Conservation (phyloP, 2,888 invertebrate species). For the Thereva unica region DNA sequence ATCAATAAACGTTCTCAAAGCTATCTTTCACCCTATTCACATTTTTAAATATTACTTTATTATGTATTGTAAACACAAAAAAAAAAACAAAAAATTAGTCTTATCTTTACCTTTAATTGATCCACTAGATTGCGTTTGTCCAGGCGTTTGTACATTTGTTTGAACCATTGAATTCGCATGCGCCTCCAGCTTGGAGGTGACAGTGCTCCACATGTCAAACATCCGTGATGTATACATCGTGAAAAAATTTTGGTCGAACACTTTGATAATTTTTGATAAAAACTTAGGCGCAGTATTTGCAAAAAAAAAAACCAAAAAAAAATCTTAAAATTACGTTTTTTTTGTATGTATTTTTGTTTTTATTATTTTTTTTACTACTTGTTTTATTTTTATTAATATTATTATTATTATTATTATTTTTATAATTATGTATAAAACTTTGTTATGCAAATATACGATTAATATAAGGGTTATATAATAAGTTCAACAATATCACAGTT, state of each 20-base stretch:
- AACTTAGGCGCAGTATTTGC: too few species aligned
- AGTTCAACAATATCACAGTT: conserved; percentile 43
- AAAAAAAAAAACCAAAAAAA: neutral
- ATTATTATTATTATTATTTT: conserved; percentile 20
- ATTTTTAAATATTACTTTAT: too few species aligned
- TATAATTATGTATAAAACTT: conserved; percentile 19
- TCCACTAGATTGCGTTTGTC: conserved; percentile 58
- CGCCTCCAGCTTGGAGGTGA: conserved; percentile 60
- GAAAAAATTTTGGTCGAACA: conserved; percentile 2
- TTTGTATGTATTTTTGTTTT: neutral
- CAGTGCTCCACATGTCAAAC: conserved; percentile 61
- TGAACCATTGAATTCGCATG: conserved; percentile 59
- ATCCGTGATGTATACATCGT: conserved; percentile 61
- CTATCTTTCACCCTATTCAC: too few species aligned
- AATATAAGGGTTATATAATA: conserved; percentile 26
- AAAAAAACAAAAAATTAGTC: too few species aligned
- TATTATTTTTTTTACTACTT: conserved; percentile 5
- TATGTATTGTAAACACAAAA: too few species aligned
- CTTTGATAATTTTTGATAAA: too few species aligned
- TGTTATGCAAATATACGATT: conserved; percentile 9
- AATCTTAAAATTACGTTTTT: neutral
- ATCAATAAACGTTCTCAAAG: too few species aligned
- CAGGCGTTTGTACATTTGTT: conserved; percentile 59
- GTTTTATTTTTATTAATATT: conserved; percentile 5
- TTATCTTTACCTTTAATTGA: conserved; percentile 57